Conservation (phyloP, 2,797 vertebrate genomes). For the Characodon lateralis region DNA sequence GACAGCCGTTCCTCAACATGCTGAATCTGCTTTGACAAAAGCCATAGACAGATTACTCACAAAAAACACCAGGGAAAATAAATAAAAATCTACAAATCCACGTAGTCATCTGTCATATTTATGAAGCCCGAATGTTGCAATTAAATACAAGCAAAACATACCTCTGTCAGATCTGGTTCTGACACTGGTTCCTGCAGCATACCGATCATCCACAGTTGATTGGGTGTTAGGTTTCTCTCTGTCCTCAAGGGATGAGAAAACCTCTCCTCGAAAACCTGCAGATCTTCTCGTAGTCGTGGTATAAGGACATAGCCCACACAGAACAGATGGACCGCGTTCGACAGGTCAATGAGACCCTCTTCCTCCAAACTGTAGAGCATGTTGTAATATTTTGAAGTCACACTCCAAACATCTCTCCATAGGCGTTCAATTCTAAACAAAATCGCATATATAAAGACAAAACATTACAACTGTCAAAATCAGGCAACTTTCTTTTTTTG, state of each 20-base stretch:
- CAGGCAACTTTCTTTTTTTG: too few relatives aligned
- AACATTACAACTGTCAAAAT: too few relatives aligned
- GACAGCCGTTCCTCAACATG: too few relatives aligned
- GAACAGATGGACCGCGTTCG: background rate
- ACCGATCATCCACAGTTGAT: background rate
- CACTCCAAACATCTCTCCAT: slow-evolving; percentile 6
- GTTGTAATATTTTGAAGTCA: background rate
- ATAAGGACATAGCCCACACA: background rate
- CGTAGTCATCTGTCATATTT: too few relatives aligned
- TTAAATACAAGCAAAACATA: too few relatives aligned
- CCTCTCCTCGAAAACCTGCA: background rate
- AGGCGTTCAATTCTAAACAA: background rate
- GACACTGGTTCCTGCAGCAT: background rate
- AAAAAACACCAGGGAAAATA: too few relatives aligned
- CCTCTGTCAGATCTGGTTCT: background rate
- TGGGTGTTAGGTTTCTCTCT: background rate
- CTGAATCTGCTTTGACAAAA: too few relatives aligned
- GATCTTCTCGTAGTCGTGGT: background rate
- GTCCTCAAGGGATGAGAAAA: background rate
- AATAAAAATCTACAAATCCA: too few relatives aligned
- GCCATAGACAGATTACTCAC: too few relatives aligned
- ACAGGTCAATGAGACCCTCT: slow-evolving; percentile 1
- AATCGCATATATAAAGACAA: too few relatives aligned
- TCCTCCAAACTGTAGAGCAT: slow-evolving; percentile 1
- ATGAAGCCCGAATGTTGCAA: too few relatives aligned